Base-by-base conservation (phyloP, 2,113 vertebrate species). In the Spea multiplicata region DNA sequence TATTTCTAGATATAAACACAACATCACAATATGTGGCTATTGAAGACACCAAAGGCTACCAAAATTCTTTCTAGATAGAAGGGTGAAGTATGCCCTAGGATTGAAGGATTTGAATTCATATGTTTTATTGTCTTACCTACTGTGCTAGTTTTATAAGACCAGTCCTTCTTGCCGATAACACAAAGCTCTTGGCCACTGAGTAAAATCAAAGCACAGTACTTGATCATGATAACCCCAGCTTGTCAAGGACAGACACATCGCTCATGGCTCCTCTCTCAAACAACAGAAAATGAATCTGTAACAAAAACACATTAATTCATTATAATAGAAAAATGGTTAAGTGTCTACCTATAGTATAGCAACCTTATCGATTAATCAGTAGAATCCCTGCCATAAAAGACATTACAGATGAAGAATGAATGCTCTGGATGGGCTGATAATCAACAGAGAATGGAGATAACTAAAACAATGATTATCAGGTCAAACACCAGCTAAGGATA, bases 191-290 rank as follows among this genome's bases (percentile, higher is more conserved):
- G 86, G 74, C 84, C 87, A 77, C 83, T 86, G 81, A 8, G 8
- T 87, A 83, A 88, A 87, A 79, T 84, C 86, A 89, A 90, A 86
- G 85, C 78, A 75, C 75, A 85, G 55, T 78, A 84, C 82, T 80
- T 83, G 84, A 88, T 87, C 86, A 88, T 86, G 84, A 86, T 88
- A 90, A 88, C 86, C 81, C 88, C 83, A 86, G 10, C 76, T 62
- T 65, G 69, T 91, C 83, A 92, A 9, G 75, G 85, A 64, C 72
- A 83, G 78, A 75, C 87, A 83, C 86, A 84, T 89, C 80, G 87
- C 86, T 90, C 89, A 91, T 74, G 70, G 74, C 80, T 80, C 74
- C 84, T 82, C 59, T 80, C 30, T 85, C 72, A 81, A 77, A 78
- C 57, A 80, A 53, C 68, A 86, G 82, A 83, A 87, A 87, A 84